Evolutionary conservation across 2,113 vertebrate species (phyloP).

Genomic region (Ovis aries): ARS-UI_Ramb_v3.0 NC_056066.1:39220001-39220500

Average conservation of each 20-base stretch:
- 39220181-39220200: not conserved
- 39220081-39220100: rapidly evolving
- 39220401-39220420: not conserved
- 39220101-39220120: rapidly evolving
- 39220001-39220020: not conserved
- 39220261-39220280: not conserved
- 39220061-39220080: not conserved
- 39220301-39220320: not conserved
- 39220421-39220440: not conserved
- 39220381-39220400: not conserved
- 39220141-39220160: not conserved
- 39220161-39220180: not conserved
- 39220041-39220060: not conserved
- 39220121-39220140: not conserved
- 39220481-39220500: not conserved
- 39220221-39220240: not conserved
- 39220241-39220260: not conserved
- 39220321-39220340: not conserved
- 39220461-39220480: not conserved
- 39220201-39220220: not conserved
- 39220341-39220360: not conserved
- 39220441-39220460: not conserved
- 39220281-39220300: not conserved
- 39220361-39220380: not conserved
- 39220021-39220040: not conserved